phyloP scores from a whole-genome alignment of 2,113 vertebrate genomes.

The Nyctibius bracteatus region DNA sequence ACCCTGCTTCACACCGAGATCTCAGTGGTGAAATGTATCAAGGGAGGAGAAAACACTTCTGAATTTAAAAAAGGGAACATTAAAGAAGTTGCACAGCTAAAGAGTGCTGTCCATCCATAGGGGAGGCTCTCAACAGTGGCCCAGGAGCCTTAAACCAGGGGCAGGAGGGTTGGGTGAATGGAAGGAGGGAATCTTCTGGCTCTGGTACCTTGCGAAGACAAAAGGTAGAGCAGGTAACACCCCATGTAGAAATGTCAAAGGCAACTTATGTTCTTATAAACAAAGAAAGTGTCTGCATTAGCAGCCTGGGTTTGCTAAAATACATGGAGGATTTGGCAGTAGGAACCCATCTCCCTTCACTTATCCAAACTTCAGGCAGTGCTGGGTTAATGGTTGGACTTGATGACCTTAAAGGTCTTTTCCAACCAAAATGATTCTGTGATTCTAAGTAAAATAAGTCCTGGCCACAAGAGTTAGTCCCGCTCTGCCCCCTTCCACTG shows the following conservation, averaged over 20 bases:
- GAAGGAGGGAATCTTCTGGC: background rate
- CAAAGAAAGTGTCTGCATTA: background rate
- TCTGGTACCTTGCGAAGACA: background rate
- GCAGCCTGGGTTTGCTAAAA: background rate
- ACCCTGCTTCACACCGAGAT: background rate
- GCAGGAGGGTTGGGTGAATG: background rate
- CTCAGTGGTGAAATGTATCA: background rate
- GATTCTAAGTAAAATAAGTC: background rate
- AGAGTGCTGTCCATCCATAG: rapidly evolving
- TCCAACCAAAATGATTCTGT: too few relatives aligned
- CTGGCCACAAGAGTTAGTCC: background rate
- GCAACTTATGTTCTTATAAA: background rate
- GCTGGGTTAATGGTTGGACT: too few relatives aligned
- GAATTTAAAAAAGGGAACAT: too few relatives aligned
- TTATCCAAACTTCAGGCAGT: background rate
- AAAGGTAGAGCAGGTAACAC: background rate
- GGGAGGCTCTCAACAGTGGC: background rate
- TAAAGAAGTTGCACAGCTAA: background rate
- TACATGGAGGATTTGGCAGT: background rate
- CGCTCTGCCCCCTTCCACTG: rapidly evolving
- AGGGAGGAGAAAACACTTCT: background rate
- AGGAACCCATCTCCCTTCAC: background rate
- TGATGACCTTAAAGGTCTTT: too few relatives aligned
- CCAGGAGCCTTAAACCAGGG: background rate
- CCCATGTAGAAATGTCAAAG: background rate